These are phyloP conservation scores for Lysiphlebus fabarum DNA, from an alignment of 1,140 invertebrate genomes.

Conservation along the genomic window DNA sequence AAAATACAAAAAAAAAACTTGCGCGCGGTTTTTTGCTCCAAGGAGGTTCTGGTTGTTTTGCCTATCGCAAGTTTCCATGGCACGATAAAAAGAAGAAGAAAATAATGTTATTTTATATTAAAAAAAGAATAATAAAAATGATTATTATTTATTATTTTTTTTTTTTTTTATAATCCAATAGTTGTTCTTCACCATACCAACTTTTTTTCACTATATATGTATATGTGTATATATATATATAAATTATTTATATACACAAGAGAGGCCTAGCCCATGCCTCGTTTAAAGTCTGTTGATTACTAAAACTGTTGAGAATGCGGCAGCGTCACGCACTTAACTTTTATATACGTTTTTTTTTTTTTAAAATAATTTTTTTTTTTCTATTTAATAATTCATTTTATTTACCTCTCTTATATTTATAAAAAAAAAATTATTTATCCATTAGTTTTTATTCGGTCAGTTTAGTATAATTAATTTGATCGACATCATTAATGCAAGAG, in stretches of 20 bases:
- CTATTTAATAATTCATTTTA: constrained; percentile 1
- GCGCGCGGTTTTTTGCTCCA: neutral
- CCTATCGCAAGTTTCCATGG: constrained; percentile 10
- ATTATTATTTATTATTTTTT: too few relatives aligned
- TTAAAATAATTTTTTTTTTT: constrained; percentile 4
- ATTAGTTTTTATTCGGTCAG: too few relatives aligned
- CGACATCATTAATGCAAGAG: too few relatives aligned
- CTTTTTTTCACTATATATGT: neutral
- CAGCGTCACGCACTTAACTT: constrained; percentile 29
- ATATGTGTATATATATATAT: neutral
- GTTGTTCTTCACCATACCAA: too few relatives aligned
- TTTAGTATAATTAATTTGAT: too few relatives aligned
- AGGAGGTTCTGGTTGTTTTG: constrained; percentile 21
- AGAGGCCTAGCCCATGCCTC: constrained; percentile 22
- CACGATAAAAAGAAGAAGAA: too few relatives aligned
- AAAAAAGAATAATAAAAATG: too few relatives aligned
- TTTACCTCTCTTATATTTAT: neutral
- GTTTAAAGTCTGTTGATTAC: constrained; percentile 29
- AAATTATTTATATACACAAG: constrained; percentile 11
- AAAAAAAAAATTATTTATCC: too few relatives aligned
- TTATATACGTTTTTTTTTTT: constrained; percentile 12
- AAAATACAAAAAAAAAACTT: neutral
- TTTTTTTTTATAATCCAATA: too few relatives aligned
- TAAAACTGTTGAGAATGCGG: constrained; percentile 34
- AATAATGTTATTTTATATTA: too few relatives aligned